These are phyloP conservation scores for Trididemnum clinides DNA, from an alignment of 23 tunicate genomes.

Conservation along the genomic window DNA sequence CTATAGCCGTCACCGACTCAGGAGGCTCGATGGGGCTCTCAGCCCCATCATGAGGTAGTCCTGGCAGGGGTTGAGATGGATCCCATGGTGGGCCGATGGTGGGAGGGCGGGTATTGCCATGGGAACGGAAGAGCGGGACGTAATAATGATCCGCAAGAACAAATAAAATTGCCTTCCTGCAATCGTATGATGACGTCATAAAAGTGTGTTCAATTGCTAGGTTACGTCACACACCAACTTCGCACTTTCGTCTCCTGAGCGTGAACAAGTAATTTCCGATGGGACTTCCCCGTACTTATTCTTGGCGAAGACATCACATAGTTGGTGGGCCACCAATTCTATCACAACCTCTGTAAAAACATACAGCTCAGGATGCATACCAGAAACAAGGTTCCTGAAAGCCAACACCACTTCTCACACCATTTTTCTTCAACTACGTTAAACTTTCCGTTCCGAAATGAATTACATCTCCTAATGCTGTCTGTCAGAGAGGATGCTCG, in stretches of 20 bases:
- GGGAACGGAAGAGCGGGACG: slow-evolving; percentile 77
- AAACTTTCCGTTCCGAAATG: no score
- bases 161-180: slow-evolving; percentile 28
- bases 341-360: slow-evolving; percentile 51
- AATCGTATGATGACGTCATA: no score
- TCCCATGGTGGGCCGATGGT: slow-evolving; percentile 46
- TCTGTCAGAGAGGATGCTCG: no score
- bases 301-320: slow-evolving; percentile 20
- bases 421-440: no score
- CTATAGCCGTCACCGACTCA: slow-evolving; percentile 53
- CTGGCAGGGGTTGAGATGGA: not conserved
- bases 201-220: no score
- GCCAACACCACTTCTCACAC: no score
- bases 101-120: slow-evolving; percentile 70
- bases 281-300: slow-evolving; percentile 65
- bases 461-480: no score
- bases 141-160: slow-evolving; percentile 59
- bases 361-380: no score
- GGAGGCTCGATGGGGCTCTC: slow-evolving; percentile 13
- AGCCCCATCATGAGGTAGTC: not conserved
- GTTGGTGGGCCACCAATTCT: slow-evolving; percentile 44
- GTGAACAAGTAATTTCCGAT: slow-evolving; percentile 43
- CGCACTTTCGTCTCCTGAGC: slow-evolving; percentile 8
- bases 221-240: not conserved
- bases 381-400: no score